Evolutionary conservation across 1,140 invertebrate species (phyloP), one percentile per base, ranked within the genome.

Genomic region (Grapholita molesta): DNA sequence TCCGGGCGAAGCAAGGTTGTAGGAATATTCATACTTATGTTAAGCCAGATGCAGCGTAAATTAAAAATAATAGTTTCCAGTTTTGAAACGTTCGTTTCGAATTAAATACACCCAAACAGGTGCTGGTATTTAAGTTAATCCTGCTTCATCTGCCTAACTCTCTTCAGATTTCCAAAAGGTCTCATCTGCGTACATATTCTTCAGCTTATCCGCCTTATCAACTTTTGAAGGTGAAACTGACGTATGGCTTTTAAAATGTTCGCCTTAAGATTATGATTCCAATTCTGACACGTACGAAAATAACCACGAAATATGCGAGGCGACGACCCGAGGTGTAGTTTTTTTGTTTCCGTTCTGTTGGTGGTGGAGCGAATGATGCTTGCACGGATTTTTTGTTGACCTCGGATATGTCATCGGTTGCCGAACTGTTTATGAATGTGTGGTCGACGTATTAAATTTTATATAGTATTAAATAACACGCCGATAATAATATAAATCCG

Each of bases 61-160:
- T 68, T 77, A 68, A 69, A 78, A 84, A 84, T 81, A 77, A 82
- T 84, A 81, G 83, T 79, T 77, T 86, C 82, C 85, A 79, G 73
- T 70, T 67, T 18, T 66, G 73, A 82, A 78, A 76, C 82, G 72
- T 75, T 76, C 78, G 74, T 75, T 79, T 71, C 74, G 48, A 68
- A 70, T 78, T 71, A 73, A 71, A 70, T 70, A 79, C 74, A 78
- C 70, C 70, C 67, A 82, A 85, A 87, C 87, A 89, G 88, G 85
- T 90, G 88, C 80, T 80, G 77, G 69, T 79, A 70, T 80, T 88
- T 84, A 85, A 76, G 77, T 82, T 88, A 90, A 90, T 90, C 88
- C 79, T 74, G 68, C 85, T 66, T 68, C 84, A 86, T 82, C 82
- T 84, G 80, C 76, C 75, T 48, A 48, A 48, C 42, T 48, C 42